Base-by-base conservation (phyloP, 2,888 invertebrate species). In the Macrophya alboannulata region DNA sequence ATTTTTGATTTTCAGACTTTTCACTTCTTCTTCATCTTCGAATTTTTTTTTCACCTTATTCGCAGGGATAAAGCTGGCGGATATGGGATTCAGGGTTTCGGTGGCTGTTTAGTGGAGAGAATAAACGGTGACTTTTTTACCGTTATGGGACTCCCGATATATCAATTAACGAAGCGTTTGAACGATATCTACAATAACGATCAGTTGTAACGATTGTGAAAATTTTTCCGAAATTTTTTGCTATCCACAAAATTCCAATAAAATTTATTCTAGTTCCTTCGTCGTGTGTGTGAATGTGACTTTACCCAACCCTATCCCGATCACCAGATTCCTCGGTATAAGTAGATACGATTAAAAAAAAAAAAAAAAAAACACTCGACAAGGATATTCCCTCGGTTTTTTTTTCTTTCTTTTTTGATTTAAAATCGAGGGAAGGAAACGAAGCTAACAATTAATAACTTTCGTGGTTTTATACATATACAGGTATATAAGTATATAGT, bases 91-190 rank as follows among this genome's bases (percentile, higher is more conserved):
- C 98, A 98, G 94, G 98, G 97, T 0, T 92, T 96, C 1, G 99
- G 98, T 8, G 97, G 97, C 0, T 96, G 97, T n/a, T 94, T 99
- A 83, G 96, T 99, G 68, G 96, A 97, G 91, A 95, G 95, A 89
- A 96, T 99, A 68, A 95, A 97, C 55, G 99, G 97, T 0, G 98
- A 98, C 91, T 98, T 96, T 94, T 98, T 97, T 94, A 98, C 97
- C 86, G 98, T 99, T 0, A 96, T 98, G 91, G 99, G 99, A 0
- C 94, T 99, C 88, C 99, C 99, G 0, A 91, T 98, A 3, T 96
- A 97, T 90, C 88, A 88, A 48, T 86, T 92, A 51, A 88, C 89
- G 43, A 91, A 89, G 68, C 88, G 89, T 86, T 87, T 93, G 48
- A 93, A 93, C 87, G 87, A 90, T 87, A 86, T 93, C 81, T 92